phyloP scores from a whole-genome alignment of 2,113 vertebrate genomes.

The Eubucco bourcierii region DNA sequence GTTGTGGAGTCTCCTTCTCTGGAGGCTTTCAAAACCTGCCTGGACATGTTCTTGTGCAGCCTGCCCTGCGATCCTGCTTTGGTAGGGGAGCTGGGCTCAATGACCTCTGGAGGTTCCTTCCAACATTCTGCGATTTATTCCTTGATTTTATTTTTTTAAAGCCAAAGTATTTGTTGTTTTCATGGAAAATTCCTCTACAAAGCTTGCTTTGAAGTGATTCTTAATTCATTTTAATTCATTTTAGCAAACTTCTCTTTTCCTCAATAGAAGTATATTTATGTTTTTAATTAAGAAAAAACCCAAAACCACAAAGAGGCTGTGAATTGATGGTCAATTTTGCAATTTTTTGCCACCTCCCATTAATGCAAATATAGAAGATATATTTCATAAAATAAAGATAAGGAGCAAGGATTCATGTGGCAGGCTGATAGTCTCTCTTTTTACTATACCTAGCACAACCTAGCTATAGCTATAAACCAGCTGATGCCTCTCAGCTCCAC shows the following conservation, averaged over 20 bases:
- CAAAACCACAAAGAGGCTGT: background rate
- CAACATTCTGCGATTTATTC: background rate
- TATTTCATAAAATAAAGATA: constrained; percentile 27
- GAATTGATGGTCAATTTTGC: constrained; percentile 54
- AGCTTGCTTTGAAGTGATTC: too few relatives aligned
- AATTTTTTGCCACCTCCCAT: background rate
- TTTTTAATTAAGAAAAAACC: constrained; percentile 56
- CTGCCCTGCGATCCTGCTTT: too few relatives aligned
- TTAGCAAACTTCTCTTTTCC: constrained; percentile 7
- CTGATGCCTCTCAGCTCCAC: background rate
- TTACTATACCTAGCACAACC: background rate
- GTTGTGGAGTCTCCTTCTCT: too few relatives aligned
- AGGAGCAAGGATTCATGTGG: background rate
- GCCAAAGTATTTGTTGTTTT: background rate
- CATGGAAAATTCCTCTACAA: constrained; percentile 1
- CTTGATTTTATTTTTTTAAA: background rate
- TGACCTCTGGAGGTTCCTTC: too few relatives aligned
- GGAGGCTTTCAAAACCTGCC: too few relatives aligned
- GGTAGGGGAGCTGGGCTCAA: too few relatives aligned
- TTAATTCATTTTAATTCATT: too few relatives aligned
- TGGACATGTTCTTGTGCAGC: too few relatives aligned
- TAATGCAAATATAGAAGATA: constrained; percentile 46
- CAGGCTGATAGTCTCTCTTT: constrained; percentile 15
- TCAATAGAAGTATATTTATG: constrained; percentile 42
- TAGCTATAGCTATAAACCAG: background rate